These are phyloP conservation scores for Bombus vancouverensis DNA, from an alignment of 1,140 invertebrate genomes.

Conservation along the genomic window DNA sequence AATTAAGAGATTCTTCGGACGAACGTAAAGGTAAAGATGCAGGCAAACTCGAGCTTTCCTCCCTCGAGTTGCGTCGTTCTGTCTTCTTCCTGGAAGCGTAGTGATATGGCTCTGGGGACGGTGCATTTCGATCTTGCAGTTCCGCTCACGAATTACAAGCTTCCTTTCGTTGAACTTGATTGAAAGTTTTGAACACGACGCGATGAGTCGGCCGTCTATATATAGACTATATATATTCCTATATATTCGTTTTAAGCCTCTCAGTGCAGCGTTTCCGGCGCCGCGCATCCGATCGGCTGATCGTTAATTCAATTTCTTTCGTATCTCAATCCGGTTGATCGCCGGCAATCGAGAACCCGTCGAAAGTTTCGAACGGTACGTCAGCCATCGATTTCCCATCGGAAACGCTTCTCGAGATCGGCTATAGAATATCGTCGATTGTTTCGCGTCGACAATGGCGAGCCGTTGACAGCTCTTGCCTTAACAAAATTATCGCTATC, in stretches of 20 bases:
- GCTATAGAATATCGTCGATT: conserved; percentile 43
- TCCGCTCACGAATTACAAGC: neutral
- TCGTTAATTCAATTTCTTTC: conserved; percentile 58
- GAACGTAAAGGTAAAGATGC: neutral
- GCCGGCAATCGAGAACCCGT: conserved; percentile 9
- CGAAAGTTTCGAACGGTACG: conserved; percentile 52
- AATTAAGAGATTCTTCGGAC: neutral
- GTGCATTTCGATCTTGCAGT: too few species aligned
- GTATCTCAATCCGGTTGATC: conserved; percentile 16
- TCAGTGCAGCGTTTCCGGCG: neutral
- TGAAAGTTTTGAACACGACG: conserved; percentile 11
- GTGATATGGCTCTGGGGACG: too few species aligned
- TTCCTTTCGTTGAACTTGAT: conserved; percentile 3
- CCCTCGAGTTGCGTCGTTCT: neutral
- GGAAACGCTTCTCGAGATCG: conserved; percentile 37
- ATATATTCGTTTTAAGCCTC: too few species aligned
- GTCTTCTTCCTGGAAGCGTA: neutral
- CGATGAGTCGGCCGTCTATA: neutral
- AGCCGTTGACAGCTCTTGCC: conserved; percentile 27
- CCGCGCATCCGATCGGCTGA: too few species aligned
- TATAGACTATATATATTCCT: neutral
- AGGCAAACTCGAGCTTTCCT: neutral
- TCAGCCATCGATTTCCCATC: conserved; percentile 56
- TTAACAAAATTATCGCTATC: conserved; percentile 47
- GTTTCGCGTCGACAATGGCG: conserved; percentile 41